Base-by-base conservation (phyloP, 1,140 invertebrate genomes). In the Drosophila funebris region DNA sequence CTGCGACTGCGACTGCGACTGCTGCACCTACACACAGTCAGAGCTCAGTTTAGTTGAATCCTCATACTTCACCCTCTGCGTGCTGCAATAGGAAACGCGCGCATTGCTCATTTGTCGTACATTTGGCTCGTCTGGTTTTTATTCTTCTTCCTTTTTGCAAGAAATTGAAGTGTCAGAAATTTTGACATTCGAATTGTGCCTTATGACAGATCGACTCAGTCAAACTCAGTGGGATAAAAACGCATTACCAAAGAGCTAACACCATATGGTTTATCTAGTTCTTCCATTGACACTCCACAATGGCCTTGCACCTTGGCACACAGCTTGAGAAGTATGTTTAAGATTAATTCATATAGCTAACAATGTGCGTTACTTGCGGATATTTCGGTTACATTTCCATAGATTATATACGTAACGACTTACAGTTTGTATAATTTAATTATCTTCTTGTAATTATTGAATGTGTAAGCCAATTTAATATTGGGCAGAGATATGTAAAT, bases 91-190 rank as follows among this genome's bases (percentile, higher is more conserved):
- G 74, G 74, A 75, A 82, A 60, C 70, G 66, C 74, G 69, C 77
- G 63, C 72, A 71, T 48, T 87, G 75, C 83, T 88, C 72, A 87
- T 87, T 87, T 87, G 82, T 87, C 82, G 63, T 44, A 71, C 54
- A 71, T 75, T 77, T 66, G 44, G 48, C 44, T 66, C 22, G 29
- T 66, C 54, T 60, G 20, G 8, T 33, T 57, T 44, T 43, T 31
- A 36, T 73, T 73, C 20, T 44, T 37, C 9, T 18, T 53, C 29
- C 39, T 24, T 73, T 73, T 63, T 62, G 69, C 52, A 72, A 85
- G 82, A 87, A 85, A 88, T 89, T 83, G 84, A 88, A 88, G 78
- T 88, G 83, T 88, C 83, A 88, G 66, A 88, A 88, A 48, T 88
- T 89, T 74, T 88, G 83, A 88, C 84, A 80, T 73, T 78, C 72